Base-by-base conservation (phyloP, 2,888 invertebrate genomes). In the Zeuzera pyrina region DNA sequence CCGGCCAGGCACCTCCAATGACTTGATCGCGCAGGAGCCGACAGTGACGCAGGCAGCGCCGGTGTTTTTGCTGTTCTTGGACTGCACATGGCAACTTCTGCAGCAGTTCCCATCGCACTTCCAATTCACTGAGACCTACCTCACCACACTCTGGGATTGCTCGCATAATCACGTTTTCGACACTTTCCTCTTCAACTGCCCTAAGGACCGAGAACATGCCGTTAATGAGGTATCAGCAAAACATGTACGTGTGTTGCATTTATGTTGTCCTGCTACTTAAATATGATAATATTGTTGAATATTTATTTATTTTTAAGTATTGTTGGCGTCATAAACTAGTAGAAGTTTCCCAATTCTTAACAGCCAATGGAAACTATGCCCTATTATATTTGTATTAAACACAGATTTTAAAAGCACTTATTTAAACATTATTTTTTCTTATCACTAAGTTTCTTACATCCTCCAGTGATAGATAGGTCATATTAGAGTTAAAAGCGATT, bases 71-170 rank as follows among this genome's bases (percentile, higher is more conserved):
- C 79, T 98, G 29, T 97, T 94, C 76, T 86, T 98, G 49, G 98
- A 98, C 73, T 94, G 95, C 69, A 91, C 92, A 33, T 96, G 95
- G 94, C 98, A 98, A 79, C 81, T 98, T 31, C 73, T 90, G 47
- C 89, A 90, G 49, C 97, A 97, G 78, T 95, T 90, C 72, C 96
- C 96, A 0, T 86, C 90, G 1, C 89, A 91, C 47, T 97, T 98
- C 77, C 94, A 96, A 76, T 95, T 94, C 81, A 91, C 94, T 11
- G 95, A 96, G 76, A 94, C 93, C 0, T 96, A 95, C 72, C 87
- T 98, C 45, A 94, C 95, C 1, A 91, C 94, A 0, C 66, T 98
- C 14, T 97, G 97, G 95, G 97, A 98, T 72, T 88, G 92, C 15
- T 88, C 91, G 8, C 92, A 94, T 53, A 86, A 95, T 47, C 94